Base-by-base conservation (phyloP, 2,113 vertebrate genomes). In the Stigmatopora argus region DNA sequence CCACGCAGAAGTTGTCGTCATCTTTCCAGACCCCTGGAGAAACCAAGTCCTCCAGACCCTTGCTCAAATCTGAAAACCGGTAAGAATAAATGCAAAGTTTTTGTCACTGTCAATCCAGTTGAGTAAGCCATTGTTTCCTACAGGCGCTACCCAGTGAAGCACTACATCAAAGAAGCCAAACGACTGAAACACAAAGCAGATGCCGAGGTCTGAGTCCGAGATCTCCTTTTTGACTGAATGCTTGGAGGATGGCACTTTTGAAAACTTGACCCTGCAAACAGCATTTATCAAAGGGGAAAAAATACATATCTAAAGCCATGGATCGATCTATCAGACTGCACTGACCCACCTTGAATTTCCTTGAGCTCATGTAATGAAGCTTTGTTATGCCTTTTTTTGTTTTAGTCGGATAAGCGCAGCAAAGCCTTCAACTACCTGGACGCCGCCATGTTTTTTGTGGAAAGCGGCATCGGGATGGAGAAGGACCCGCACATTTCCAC, bases 131-230 rank as follows among this genome's bases (percentile, higher is more conserved):
- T 5, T 64, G 48, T 35, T 18, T 61, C 38, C 38, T 48, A 34
- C 77, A 98, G 96, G 77, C 87, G 86, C 38, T 78, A 90, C 75
- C 82, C 93, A 3, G 82, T 92, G 15, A 94, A 96, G 70, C 85
- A 95, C 80, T 93, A 95, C 76, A 89, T 98, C 51, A 95, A 92
- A 78, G 94, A 97, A 83, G 96, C 96, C 69, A 96, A 94, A 80
- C 94, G 73, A 77, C 85, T 98, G 77, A 99, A 98, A 91, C 92
- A 94, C 87, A 95, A 92, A 89, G 97, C 97, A n/a, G 97, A 98
- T 62, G 90, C 90, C 59, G 96, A 93, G 91, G 96, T 96, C 77
- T 1, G 11, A 34, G 51, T 69, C 9, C 41, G 13, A 44, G 15
- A 3, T 53, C 0, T 12, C 38, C 38, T 26, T 26, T 34, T 59